Evolutionary conservation across 1,140 invertebrate species (phyloP), one percentile per base, ranked within the genome.

Genomic region (Drosophila teissieri): DNA sequence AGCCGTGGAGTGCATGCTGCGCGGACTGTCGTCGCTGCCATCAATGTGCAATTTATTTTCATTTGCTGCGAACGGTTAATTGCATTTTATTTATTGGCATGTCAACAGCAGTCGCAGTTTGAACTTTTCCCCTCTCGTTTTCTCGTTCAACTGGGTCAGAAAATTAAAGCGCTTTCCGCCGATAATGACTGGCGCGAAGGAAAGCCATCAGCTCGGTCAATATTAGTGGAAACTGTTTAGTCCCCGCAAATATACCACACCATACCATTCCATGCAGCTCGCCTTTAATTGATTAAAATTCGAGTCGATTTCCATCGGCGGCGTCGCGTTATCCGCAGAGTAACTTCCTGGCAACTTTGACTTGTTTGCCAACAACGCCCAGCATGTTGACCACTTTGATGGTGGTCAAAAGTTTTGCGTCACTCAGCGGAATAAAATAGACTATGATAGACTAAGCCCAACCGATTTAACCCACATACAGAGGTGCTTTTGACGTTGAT

Each of bases 41-140:
- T 85, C 82, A 81, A 86, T 78, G 78, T 88, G 75, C 82, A 86
- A 85, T 85, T 86, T 88, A 85, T 85, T 85, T 85, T 85, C 78
- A 85, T 88, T 85, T 85, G 78, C 60, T 60, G 58, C 46, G 55
- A 78, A 68, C 68, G 75, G 82, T 85, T 85, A 88, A 88, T 88
- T 86, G 83, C 83, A 83, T 83, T 86, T 86, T 86, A 86, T 86
- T 86, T 88, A 86, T 86, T 88, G 84, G 83, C 79, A 63, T 89
- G 83, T 86, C 83, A 86, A 88, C 83, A 67, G 70, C 83, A 88
- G 78, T 68, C 65, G 82, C 82, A 67, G 67, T 86, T 85, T 70
- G 78, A 76, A 57, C 64, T 61, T 49, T 53, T 49, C 36, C 24
- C 48, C 54, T 19, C 31, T 49, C 62, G 11, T 37, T 52, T 19